Evolutionary conservation across 2,797 vertebrate species (phyloP), one percentile per base, ranked within the genome.

Genomic region (Babyrousa celebensis): DNA sequence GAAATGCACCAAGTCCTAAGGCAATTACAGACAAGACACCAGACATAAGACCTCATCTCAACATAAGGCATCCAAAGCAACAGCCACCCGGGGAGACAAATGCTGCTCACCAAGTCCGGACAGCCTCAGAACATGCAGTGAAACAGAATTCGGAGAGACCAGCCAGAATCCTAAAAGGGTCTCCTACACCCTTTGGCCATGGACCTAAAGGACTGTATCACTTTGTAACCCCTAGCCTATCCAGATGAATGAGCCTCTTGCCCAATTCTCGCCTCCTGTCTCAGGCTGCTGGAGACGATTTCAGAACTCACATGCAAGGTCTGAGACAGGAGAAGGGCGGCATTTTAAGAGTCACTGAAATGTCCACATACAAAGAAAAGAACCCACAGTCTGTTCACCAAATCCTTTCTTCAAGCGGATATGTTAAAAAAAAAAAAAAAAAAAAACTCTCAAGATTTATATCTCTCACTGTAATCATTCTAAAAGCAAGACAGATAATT

Each of bases 401-500:
- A 93, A 92, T 80, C 40, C 32, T 95, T 72, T 96, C 78, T 88
- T 92, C 40, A 32, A 86, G 74, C 21, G 92, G 25, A 83, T 71
- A n/a, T 52, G 54, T 63, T 79, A 89, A 27, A 27, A 82, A 63
- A 62, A 75, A 95, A 87, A 48, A 43, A 43, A 48, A 48, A 82
- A 63, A 68, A 75, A 95, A 87, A 48, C 2, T 92, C 60, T 92
- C 60, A 92, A 95, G 92, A 96, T 97, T 95, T 97, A 82, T 89
- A 83, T 94, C 88, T 95, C 56, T 89, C 78, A 77, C 40, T 91
- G 14, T 77, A 96, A 95, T 91, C 96, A 97, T 94, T 96, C 86
- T 95, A 96, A 94, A 94, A 96, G 89, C 25, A 84, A 91, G 94
- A 89, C 60, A 84, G 88, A 95, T 80, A 97, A 96, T 97, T 85